Evolutionary conservation across 2,113 vertebrate species (phyloP), one percentile per base, ranked within the genome.

Genomic region (Ochotona curzoniae): DNA sequence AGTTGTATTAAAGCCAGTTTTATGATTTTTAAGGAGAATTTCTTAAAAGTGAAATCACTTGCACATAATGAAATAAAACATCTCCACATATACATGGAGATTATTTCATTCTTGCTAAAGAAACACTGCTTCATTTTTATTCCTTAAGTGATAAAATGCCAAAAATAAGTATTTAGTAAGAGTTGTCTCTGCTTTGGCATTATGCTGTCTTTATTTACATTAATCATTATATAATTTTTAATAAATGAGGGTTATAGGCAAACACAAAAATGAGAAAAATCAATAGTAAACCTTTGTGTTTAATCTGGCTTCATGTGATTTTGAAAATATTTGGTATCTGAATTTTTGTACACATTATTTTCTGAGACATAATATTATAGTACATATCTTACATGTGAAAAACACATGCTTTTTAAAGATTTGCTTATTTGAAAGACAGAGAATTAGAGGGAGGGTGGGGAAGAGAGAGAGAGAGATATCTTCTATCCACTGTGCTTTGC

Each of bases 111-210:
- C 38, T 86, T 91, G 25, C 2, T 87, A 80, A 86, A 30, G 14
- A 63, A n/a, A 89, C 12, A 47, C 23, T 84, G 70, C 79, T 47
- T 87, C 0, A 10, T 25, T 89, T 76, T 89, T 78, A 69, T 74
- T 83, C 18, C 23, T 87, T 81, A 81, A 13, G 17, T 60, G 76
- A 47, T 54, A 69, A 88, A 47, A 61, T 69, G 25, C 76, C 21
- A 80, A 89, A 89, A 87, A 89, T n/a, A 91, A 91, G 26, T 86
- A 26, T 74, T 71, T 79, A 61, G 30, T 26, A 83, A 87, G 60
- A 93, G 26, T 6, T 38, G 66, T 10, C 89, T 88, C 61, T 30
- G 13, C 70, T 13, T 7, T 44, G 23, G 10, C 32, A 75, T 23
- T 32, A 21, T 57, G 83, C 7, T 2, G 60, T 21, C 38, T 83